Conservation (phyloP, 2,113 vertebrate genomes). For the Tragelaphus strepsiceros region DNA sequence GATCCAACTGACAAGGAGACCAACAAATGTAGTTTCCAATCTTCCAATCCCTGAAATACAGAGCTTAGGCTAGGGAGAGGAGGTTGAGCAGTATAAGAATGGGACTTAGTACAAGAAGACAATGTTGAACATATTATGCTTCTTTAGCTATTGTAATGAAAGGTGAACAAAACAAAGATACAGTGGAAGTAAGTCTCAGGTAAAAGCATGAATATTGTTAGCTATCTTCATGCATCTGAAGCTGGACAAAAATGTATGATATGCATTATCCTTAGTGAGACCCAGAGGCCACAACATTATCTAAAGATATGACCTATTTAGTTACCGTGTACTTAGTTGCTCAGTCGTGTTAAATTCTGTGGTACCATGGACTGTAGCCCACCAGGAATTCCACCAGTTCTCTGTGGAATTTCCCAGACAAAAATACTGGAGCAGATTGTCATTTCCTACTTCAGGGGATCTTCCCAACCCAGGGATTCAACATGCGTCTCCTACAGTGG, state of each 20-base stretch:
- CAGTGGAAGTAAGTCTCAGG: not conserved
- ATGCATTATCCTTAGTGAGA: not conserved
- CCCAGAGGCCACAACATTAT: not conserved
- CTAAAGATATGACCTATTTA: not conserved
- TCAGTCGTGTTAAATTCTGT: not conserved
- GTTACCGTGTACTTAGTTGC: not conserved
- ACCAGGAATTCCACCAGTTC: not conserved
- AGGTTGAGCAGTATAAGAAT: fast-evolving
- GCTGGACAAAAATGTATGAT: not conserved
- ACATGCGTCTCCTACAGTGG: not conserved
- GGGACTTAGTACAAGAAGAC: not conserved
- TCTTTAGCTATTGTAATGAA: not conserved
- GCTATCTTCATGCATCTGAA: not conserved
- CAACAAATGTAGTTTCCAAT: not conserved
- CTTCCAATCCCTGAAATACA: not conserved
- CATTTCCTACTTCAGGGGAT: not conserved
- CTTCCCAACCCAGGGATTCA: not conserved
- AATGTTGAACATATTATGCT: not conserved
- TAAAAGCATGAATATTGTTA: not conserved
- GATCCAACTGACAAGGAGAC: not conserved
- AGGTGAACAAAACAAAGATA: not conserved
- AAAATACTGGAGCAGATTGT: not conserved
- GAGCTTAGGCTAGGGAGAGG: not conserved
- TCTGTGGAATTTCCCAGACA: not conserved
- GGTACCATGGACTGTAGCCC: not conserved